Percentiles rank a stretch among this genome's conserved stretches.
Conservation (phyloP, 2,113 vertebrate genomes). For the Gadus macrocephalus region DNA sequence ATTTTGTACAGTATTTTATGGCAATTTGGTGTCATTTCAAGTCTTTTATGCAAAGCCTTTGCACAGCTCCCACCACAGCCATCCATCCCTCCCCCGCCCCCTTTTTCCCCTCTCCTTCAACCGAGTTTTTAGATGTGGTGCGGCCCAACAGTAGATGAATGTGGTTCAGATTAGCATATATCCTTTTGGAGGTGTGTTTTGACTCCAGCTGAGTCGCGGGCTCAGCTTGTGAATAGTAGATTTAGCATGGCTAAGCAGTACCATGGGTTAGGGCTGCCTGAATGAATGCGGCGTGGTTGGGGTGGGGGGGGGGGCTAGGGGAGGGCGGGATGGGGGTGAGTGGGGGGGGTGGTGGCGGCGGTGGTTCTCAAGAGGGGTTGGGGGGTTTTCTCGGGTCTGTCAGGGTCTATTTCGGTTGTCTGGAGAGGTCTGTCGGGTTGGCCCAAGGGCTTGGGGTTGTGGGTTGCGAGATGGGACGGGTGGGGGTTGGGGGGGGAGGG, state of each 20-base stretch:
- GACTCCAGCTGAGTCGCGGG: conserved; percentile 49
- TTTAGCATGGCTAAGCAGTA: conserved; percentile 62
- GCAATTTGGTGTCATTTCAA: conserved; percentile 16
- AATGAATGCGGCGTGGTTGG: no score
- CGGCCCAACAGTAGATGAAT: conserved; percentile 21
- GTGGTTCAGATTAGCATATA: conserved; percentile 38
- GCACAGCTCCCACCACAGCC: not conserved
- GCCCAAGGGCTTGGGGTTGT: conserved; percentile 15
- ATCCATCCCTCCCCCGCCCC: no score
- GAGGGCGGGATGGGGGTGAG: no score
- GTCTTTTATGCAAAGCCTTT: conserved; percentile 19
- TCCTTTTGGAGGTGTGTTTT: conserved; percentile 56
- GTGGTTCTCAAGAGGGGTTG: not conserved
- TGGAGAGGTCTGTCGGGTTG: no score
- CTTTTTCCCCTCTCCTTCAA: not conserved
- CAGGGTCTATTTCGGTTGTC: conserved; percentile 47
- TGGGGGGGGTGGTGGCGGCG: no score
- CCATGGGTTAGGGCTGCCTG: no score
- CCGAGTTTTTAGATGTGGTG: conserved; percentile 13
- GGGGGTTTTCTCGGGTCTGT: conserved; percentile 17
- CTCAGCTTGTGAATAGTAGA: conserved; percentile 51
- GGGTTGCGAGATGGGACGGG: not conserved
- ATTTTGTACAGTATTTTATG: not conserved
- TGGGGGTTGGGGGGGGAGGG: conserved; percentile 17
- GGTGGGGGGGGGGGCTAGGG: conserved; percentile 26